These are phyloP conservation scores for Heterodera filipjevi DNA, from an alignment of 2,888 invertebrate genomes.

Conservation along the genomic window DNA sequence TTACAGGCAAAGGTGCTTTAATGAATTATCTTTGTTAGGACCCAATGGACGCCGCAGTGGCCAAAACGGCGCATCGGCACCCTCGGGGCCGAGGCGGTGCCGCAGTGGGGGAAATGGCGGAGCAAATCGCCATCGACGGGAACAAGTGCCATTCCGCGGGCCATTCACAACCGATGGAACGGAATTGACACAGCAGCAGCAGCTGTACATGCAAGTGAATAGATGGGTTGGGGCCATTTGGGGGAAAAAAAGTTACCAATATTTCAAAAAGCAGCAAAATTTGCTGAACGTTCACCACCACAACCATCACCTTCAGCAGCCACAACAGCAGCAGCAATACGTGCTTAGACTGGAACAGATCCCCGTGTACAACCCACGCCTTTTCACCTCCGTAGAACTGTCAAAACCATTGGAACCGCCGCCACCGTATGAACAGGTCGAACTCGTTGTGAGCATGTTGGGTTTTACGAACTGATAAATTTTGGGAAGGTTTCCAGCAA, in stretches of 20 bases:
- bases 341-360: slow-evolving; percentile 42
- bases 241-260: not conserved
- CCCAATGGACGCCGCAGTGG: not conserved
- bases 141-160: slow-evolving; percentile 15
- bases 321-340: slow-evolving; percentile 24
- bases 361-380: slow-evolving; percentile 43
- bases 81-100: not conserved
- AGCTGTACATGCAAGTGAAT: not conserved
- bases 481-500: no score
- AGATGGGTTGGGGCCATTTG: no score
- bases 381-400: not conserved
- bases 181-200: not conserved
- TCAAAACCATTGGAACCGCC: slow-evolving; percentile 44
- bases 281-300: slow-evolving; percentile 34
- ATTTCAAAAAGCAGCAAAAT: slow-evolving; percentile 29
- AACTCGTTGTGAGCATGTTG: no score
- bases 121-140: not conserved
- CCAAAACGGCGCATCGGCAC: not conserved
- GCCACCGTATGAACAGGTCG: slow-evolving; percentile 54
- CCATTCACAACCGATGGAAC: not conserved
- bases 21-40: not conserved
- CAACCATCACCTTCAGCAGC: slow-evolving; percentile 21
- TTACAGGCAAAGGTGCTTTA: no score
- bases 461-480: not conserved
- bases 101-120: not conserved